Percentiles rank a stretch among this genome's conserved stretches.
These are phyloP conservation scores for Neomonachus schauinslandi DNA, from an alignment of 2,113 vertebrate species.

Conservation along the genomic window DNA sequence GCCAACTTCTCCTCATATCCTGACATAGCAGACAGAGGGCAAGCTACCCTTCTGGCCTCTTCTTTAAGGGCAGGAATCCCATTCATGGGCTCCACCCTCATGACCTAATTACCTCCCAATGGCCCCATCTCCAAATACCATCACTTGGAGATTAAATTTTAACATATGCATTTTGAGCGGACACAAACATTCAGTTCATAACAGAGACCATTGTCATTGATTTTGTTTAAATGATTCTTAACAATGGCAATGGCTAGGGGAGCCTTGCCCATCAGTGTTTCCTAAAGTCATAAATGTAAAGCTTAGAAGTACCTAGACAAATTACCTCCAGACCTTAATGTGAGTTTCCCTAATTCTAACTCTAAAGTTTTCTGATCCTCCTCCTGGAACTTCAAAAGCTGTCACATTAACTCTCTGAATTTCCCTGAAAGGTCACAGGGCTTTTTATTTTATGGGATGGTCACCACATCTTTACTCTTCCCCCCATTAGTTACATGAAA, in stretches of 20 bases:
- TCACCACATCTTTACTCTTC: neutral
- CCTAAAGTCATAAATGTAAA: neutral
- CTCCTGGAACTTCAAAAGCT: neutral
- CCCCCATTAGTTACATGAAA: neutral
- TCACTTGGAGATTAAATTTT: neutral
- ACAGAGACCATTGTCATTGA: neutral
- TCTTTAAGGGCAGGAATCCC: neutral
- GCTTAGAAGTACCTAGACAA: neutral
- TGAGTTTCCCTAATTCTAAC: neutral
- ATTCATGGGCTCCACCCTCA: neutral
- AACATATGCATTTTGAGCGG: neutral
- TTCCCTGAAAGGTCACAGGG: neutral
- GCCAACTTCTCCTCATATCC: neutral
- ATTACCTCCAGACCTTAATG: neutral
- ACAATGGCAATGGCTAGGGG: neutral
- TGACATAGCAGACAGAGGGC: neutral
- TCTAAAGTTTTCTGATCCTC: neutral
- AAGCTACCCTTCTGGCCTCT: neutral
- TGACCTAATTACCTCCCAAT: neutral
- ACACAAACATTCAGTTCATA: neutral
- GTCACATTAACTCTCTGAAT: neutral
- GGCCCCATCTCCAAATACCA: neutral
- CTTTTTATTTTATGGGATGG: neutral
- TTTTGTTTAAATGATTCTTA: conserved; percentile 11
- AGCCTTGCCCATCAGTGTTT: neutral